phyloP scores from a whole-genome alignment of 2,888 invertebrate genomes.

The Melitaea athalia region DNA sequence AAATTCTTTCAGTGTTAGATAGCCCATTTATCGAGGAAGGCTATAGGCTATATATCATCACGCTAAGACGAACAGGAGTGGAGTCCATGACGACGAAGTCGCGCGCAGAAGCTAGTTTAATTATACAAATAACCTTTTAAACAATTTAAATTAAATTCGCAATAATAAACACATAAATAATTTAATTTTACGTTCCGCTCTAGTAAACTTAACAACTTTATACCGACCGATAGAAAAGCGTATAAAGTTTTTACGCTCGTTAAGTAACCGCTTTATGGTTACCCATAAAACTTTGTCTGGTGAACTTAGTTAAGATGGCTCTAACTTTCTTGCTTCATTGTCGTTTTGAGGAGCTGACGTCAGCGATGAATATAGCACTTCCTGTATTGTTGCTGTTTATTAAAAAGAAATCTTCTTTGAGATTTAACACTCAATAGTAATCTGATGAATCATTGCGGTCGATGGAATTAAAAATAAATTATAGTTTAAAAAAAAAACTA shows the following conservation, averaged over 20 bases:
- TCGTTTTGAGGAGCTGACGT: conserved; percentile 1
- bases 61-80: too few species aligned
- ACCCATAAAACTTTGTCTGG: conserved; percentile 2
- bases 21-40: too few species aligned
- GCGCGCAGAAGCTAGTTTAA: too few species aligned
- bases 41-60: too few species aligned
- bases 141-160: not conserved
- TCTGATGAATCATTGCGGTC: too few species aligned
- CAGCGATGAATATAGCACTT: not conserved
- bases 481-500: too few species aligned
- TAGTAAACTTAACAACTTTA: conserved; percentile 1
- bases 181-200: not conserved
- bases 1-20: too few species aligned
- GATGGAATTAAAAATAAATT: too few species aligned
- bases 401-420: too few species aligned
- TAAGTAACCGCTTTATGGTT: conserved; percentile 2
- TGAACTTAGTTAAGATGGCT: not conserved
- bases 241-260: conserved; percentile 4
- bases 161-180: not conserved
- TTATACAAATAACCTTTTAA: too few species aligned
- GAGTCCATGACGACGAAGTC: too few species aligned
- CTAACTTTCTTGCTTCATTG: not conserved
- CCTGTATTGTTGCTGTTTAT: not conserved
- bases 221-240: not conserved
- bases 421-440: too few species aligned